These are phyloP conservation scores for Schizopygopsis pylzovi DNA, from an alignment of 2,797 vertebrate species.

Conservation along the genomic window DNA sequence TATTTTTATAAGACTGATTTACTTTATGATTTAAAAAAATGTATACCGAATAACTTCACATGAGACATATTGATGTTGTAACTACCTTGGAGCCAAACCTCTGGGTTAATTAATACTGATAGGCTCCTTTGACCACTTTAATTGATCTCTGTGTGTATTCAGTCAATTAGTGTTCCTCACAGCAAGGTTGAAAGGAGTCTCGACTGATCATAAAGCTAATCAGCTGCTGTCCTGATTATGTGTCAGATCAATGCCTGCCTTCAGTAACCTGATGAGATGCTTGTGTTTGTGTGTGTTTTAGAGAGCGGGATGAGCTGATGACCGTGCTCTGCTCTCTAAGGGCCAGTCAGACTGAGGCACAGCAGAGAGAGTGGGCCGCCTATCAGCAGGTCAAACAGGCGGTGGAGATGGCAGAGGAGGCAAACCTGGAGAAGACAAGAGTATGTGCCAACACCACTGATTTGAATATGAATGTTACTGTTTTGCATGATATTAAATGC, in stretches of 20 bases:
- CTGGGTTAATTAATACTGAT: conserved; percentile 21
- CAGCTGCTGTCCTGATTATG: conserved; percentile 34
- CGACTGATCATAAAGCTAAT: conserved; percentile 16
- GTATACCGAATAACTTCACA: background rate
- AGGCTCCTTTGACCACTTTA: conserved; percentile 17
- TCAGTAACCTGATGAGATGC: conserved; percentile 28
- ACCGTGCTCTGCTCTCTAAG: conserved; percentile 79
- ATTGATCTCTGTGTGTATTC: conserved; percentile 41
- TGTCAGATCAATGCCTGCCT: conserved; percentile 17
- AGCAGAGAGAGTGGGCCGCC: conserved; percentile 84
- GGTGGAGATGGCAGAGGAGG: conserved; percentile 89
- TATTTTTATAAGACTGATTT: background rate
- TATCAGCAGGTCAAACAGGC: conserved; percentile 90
- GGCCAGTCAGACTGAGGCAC: conserved; percentile 78
- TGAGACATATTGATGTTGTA: conserved; percentile 24
- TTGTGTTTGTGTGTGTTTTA: conserved; percentile 64
- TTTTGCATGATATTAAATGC: conserved; percentile 22
- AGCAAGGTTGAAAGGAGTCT: conserved; percentile 44
- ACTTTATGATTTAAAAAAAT: too few species aligned
- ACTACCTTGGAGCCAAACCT: conserved; percentile 10
- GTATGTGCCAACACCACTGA: conserved; percentile 61
- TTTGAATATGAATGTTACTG: conserved; percentile 18
- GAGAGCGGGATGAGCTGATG: conserved; percentile 91
- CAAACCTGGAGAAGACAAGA: conserved; percentile 87
- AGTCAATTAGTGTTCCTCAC: conserved; percentile 38